Evolutionary conservation across 64 coral and sea anemone species (phyloP).

Genomic region (Orbicella faveolata): DNA sequence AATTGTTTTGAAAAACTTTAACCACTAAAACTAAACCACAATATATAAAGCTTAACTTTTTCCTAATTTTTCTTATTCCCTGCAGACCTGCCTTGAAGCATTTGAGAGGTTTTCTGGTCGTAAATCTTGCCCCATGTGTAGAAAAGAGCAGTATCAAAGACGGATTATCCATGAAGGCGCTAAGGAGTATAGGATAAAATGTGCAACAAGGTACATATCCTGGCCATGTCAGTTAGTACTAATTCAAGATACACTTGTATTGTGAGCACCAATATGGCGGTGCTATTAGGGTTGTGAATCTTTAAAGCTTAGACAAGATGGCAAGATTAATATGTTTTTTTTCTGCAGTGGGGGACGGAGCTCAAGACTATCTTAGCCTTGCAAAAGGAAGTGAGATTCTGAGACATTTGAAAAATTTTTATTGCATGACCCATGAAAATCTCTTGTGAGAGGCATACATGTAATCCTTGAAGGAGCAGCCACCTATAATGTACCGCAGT

Average conservation of each 20-base stretch:
- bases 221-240: too few relatives aligned
- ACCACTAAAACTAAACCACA: background rate
- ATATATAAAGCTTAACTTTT: background rate
- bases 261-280: background rate
- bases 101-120: conserved; percentile 99
- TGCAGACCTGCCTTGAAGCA: conserved; percentile 91
- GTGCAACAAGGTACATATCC: conserved; percentile 72
- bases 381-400: too few relatives aligned
- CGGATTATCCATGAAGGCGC: conserved; percentile 98
- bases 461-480: too few relatives aligned
- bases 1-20: background rate
- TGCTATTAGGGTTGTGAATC: background rate
- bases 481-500: too few relatives aligned
- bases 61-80: conserved; percentile 3
- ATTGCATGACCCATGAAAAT: too few relatives aligned
- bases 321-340: background rate
- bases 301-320: too few relatives aligned
- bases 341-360: too few relatives aligned
- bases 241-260: background rate
- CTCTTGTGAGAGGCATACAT: too few relatives aligned
- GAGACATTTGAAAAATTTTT: too few relatives aligned
- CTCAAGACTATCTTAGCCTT: too few relatives aligned
- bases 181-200: conserved; percentile 77
- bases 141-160: conserved; percentile 98
- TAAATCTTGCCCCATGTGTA: conserved; percentile 96